Evolutionary conservation across 2,113 vertebrate species (phyloP).

Genomic region (Sula dactylatra): DNA sequence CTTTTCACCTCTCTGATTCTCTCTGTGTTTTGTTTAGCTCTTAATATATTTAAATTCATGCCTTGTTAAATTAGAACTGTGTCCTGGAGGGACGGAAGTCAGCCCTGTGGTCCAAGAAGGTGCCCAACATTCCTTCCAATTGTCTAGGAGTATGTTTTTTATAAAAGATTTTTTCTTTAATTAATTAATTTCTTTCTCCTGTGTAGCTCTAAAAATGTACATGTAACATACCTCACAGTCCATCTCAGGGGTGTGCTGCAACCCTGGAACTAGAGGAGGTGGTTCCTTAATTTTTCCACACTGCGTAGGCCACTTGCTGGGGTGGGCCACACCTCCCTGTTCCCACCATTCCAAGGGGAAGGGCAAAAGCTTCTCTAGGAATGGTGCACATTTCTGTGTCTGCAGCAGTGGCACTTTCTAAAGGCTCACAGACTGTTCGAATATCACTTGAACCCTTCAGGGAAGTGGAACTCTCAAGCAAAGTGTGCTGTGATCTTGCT

Average conservation of each 20-base stretch:
- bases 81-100: neutral
- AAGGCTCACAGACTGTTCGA: neutral
- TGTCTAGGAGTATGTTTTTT: neutral
- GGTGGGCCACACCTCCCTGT: neutral
- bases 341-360: neutral
- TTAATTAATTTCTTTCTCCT: neutral
- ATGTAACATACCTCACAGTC: fast-evolving
- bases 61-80: slow-evolving; percentile 43
- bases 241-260: neutral
- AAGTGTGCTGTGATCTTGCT: neutral
- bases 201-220: neutral
- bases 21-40: slow-evolving; percentile 50
- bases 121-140: neutral
- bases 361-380: neutral
- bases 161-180: neutral
- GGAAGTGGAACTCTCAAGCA: neutral
- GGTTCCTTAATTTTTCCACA: neutral
- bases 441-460: neutral
- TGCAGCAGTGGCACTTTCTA: neutral
- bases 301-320: neutral
- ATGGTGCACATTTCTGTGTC: neutral
- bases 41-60: slow-evolving; percentile 68
- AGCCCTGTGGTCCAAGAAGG: neutral
- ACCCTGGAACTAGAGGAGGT: neutral
- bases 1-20: slow-evolving; percentile 57